phyloP scores from a whole-genome alignment of 1,140 invertebrate genomes.

The Drosophila setifemur region DNA sequence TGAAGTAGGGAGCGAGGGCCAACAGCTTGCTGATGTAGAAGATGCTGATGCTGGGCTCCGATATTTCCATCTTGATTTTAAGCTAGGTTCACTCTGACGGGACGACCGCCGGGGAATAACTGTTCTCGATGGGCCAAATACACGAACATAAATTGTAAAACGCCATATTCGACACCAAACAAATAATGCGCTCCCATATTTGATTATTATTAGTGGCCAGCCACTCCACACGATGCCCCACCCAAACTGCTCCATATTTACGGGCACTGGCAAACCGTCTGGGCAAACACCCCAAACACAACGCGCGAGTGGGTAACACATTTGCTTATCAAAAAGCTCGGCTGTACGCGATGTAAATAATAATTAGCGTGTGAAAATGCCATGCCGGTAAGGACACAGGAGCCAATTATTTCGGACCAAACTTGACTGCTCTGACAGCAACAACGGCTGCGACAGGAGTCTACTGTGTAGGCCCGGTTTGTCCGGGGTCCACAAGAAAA shows the following conservation, averaged over 20 bases:
- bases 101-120: conserved; percentile 12
- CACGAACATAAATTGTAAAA: conserved; percentile 43
- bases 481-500: not conserved
- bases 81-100: not conserved
- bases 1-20: conserved; percentile 83
- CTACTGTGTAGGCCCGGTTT: no score
- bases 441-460: conserved; percentile 12
- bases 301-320: conserved; percentile 27
- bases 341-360: conserved; percentile 64
- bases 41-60: conserved; percentile 66
- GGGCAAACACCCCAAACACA: conserved; percentile 13
- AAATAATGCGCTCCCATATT: conserved; percentile 71
- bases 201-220: conserved; percentile 63
- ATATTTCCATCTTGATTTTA: conserved; percentile 65
- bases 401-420: conserved; percentile 56
- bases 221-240: conserved; percentile 2
- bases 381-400: conserved; percentile 57
- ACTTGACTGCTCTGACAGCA: conserved; percentile 23
- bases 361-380: conserved; percentile 73
- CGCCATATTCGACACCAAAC: conserved; percentile 58
- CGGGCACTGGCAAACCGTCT: conserved; percentile 9
- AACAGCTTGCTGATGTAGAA: conserved; percentile 83
- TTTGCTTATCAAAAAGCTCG: conserved; percentile 56
- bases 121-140: conserved; percentile 24
- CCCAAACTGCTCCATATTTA: not conserved